Base-by-base conservation (phyloP, 2,113 vertebrate genomes). In the Peromyscus californicus region DNA sequence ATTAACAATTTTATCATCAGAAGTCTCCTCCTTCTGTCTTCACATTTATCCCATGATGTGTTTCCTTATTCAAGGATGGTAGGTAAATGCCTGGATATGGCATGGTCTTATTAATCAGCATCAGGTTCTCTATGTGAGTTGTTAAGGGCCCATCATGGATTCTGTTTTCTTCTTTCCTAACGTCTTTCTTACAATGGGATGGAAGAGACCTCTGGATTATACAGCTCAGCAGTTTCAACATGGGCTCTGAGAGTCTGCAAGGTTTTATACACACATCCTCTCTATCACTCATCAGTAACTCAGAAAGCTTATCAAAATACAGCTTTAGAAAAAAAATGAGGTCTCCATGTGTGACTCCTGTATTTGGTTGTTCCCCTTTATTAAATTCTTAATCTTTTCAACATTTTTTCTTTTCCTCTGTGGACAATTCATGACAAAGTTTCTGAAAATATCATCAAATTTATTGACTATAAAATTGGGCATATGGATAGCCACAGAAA, bases 401-500 rank as follows among this genome's bases (percentile, higher is more conserved):
- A 65, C 45, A 57, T 65, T 90, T 78, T 78, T 95, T 91, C 26
- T 89, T 93, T 92, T 93, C 48, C 36, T 70, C 65, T 96, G 29
- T 94, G 88, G 12, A 82, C 39, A 82, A 86, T 93, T 76, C 90
- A 94, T 94, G 48, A 33, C 65, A 92, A 93, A 89, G 33, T 89
- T 95, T 84, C 96, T 90, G 79, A 83, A 92, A 93, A 94, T 96
- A 57, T 1, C 59, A 91, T 93, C 70, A 96, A 96, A 93, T 96
- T 94, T 89, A 92, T 92, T 65, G 45, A 86, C 80, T 92, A 1
- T 92, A 94, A 95, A 97, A 83, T 65, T 61, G 17, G 12, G 82
- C 80, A 96, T 80, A 92, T 89, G 54, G 59, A 67, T 92, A 92
- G 59, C 85, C 65, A 42, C 16, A 70, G 76, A 67, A 97, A 97